Evolutionary conservation across 2,113 vertebrate genomes (phyloP).

Genomic region (Callorhinus ursinus): DNA sequence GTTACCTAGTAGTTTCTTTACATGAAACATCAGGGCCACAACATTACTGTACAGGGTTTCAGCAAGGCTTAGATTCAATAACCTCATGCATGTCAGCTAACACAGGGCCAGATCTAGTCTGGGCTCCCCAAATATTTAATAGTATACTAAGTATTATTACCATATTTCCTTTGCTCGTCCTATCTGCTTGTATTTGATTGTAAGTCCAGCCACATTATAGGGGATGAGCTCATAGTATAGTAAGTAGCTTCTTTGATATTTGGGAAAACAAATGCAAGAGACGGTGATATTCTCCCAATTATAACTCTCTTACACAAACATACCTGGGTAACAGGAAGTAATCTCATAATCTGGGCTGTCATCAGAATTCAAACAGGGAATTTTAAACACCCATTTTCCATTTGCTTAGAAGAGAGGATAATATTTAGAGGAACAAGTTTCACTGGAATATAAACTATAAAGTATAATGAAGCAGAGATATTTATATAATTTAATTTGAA

Average conservation of each 20-base stretch:
- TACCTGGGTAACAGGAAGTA: neutral
- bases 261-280: neutral
- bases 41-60: neutral
- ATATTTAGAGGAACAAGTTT: neutral
- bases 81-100: neutral
- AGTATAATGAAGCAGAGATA: neutral
- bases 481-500: neutral
- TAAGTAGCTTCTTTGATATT: neutral
- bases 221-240: neutral
- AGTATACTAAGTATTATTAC: neutral
- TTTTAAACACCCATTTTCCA: neutral
- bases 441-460: neutral
- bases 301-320: neutral
- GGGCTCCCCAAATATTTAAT: neutral
- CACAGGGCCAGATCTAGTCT: neutral
- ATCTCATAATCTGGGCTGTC: neutral
- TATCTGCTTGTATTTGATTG: neutral
- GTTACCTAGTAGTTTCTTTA: neutral
- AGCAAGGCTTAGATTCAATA: neutral
- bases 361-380: neutral
- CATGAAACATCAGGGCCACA: neutral
- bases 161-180: neutral
- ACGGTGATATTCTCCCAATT: neutral
- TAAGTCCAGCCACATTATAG: neutral
- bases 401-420: neutral